Evolutionary conservation across 2,113 vertebrate species (phyloP).

Genomic region (Carollia perspicillata): DNA sequence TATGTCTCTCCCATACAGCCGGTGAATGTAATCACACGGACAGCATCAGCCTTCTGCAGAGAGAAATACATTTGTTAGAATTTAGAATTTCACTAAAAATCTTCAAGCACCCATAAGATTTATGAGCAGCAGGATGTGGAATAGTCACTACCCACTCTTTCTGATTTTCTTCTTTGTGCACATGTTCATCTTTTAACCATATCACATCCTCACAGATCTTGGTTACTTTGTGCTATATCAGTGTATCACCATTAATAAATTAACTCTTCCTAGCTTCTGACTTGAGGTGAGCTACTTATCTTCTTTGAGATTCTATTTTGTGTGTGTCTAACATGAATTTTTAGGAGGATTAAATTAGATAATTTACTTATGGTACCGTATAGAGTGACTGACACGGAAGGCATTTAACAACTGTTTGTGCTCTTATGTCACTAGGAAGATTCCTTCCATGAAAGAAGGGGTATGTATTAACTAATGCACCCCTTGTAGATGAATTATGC

Average conservation of each 20-base stretch:
- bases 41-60: slow-evolving; percentile 93
- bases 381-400: neutral
- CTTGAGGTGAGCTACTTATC: neutral
- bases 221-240: neutral
- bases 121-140: neutral
- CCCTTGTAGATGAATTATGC: neutral
- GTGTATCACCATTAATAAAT: neutral
- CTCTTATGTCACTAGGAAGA: too few relatives aligned
- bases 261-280: neutral
- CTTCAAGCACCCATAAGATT: neutral
- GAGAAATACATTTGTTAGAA: slow-evolving; percentile 33
- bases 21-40: slow-evolving; percentile 91
- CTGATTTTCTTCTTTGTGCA: neutral
- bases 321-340: neutral
- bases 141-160: neutral
- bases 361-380: neutral
- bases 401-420: neutral
- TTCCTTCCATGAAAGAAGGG: neutral
- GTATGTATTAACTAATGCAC: neutral
- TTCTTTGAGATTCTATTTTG: neutral
- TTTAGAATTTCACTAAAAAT: neutral
- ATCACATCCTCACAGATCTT: neutral
- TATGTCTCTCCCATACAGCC: slow-evolving; percentile 98
- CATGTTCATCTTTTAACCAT: neutral
- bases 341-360: neutral